Evolutionary conservation across 2,888 invertebrate species (phyloP).

Genomic region (Amiota minor): DNA sequence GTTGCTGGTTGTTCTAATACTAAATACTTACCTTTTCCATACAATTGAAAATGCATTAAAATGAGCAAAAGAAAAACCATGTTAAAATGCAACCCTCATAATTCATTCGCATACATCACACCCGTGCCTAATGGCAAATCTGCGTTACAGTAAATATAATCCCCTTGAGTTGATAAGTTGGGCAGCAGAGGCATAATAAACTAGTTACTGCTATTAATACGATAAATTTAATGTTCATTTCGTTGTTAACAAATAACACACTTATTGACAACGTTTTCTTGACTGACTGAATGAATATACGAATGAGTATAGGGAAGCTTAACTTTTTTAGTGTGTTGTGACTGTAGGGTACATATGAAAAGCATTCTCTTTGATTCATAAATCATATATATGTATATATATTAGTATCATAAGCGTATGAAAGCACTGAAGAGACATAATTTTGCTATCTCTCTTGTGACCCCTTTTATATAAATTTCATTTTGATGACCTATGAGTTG

Average conservation of each 20-base stretch:
- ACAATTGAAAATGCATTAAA: constrained; percentile 69
- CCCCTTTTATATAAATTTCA: not conserved
- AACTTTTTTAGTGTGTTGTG: not conserved
- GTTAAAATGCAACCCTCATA: not conserved
- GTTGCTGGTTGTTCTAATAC: too few species aligned
- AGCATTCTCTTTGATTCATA: not conserved
- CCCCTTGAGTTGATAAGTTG: constrained; percentile 71
- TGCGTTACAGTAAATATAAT: constrained; percentile 61
- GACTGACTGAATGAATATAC: not conserved
- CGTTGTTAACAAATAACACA: constrained; percentile 69
- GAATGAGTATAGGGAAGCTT: not conserved
- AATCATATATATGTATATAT: not conserved
- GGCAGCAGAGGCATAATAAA: constrained; percentile 69
- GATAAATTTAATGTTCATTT: constrained; percentile 74
- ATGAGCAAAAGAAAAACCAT: constrained; percentile 4
- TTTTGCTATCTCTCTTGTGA: not conserved
- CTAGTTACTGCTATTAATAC: constrained; percentile 74
- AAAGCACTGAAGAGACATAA: not conserved
- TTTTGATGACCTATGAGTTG: constrained; percentile 21
- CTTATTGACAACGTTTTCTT: constrained; percentile 59
- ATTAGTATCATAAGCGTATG: not conserved
- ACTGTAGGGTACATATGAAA: not conserved
- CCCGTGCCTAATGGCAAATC: constrained; percentile 68
- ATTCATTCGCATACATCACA: not conserved
- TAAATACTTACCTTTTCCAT: constrained; percentile 1